Percentiles rank a stretch among this genome's conserved stretches.
These are phyloP conservation scores for Quiscalus mexicanus DNA, from an alignment of 2,113 vertebrate genomes.

Conservation along the genomic window DNA sequence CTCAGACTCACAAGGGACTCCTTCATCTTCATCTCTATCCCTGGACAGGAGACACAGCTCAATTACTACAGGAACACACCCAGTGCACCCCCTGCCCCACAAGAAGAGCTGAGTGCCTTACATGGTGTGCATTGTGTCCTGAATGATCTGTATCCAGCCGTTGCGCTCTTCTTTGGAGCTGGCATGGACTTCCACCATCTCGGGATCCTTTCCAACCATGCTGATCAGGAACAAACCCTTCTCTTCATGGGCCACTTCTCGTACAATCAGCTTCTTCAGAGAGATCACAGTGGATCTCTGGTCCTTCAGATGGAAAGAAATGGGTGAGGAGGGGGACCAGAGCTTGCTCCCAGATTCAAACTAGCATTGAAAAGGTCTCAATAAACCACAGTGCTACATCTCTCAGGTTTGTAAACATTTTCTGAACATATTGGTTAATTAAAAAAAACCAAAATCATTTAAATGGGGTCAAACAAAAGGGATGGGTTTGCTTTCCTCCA, in stretches of 20 bases:
- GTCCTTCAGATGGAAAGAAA: slow-evolving; percentile 76
- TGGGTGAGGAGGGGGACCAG: not conserved
- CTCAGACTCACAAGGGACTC: slow-evolving; percentile 93
- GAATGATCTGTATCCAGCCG: slow-evolving; percentile 91
- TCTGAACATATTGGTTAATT: not conserved
- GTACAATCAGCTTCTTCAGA: slow-evolving; percentile 94
- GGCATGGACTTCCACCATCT: slow-evolving; percentile 95
- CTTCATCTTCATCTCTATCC: slow-evolving; percentile 96
- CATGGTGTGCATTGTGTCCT: slow-evolving; percentile 90
- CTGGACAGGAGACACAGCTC: slow-evolving; percentile 58
- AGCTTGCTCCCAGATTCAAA: not conserved
- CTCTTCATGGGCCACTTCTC: slow-evolving; percentile 97
- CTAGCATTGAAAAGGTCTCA: not conserved
- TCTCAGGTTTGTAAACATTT: not conserved
- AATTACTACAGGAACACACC: not conserved
- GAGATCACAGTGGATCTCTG: slow-evolving; percentile 95
- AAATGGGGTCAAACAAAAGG: not conserved
- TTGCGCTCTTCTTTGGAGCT: slow-evolving; percentile 92
- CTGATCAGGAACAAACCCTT: slow-evolving; percentile 96
- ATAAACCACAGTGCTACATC: not conserved
- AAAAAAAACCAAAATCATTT: not conserved
- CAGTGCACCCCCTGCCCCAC: not conserved
- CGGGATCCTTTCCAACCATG: slow-evolving; percentile 84
- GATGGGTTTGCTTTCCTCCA: not conserved
- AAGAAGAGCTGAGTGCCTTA: slow-evolving; percentile 65